Base-by-base conservation (phyloP, 2,888 invertebrate species). In the Drosophila ochracea region DNA sequence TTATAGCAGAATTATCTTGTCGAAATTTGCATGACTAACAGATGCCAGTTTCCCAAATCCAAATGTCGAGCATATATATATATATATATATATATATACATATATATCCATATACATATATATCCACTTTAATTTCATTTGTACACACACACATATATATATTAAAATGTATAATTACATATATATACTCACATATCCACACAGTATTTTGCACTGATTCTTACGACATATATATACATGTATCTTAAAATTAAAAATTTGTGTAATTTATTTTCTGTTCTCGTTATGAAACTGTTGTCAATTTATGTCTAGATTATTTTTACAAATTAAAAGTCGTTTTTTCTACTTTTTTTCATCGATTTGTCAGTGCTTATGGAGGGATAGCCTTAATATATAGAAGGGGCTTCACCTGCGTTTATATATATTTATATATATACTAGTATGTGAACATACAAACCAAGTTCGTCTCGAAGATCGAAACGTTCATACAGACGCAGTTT, bases 1-100 rank as follows among this genome's bases (percentile, higher is more conserved):
- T 16, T 37, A 37, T 31, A 49, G 57, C 47, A 16, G 21, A 16
- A 57, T 25, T 54, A 13, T 59, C 35, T 57, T 53, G 28, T 41
- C 59, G 43, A 60, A 50, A 52, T 72, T 60, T 41, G 55, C 53
- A 19, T 73, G 61, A 57, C 55, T 53, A 37, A 39, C 30, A 33
- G 30, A 54, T 65, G 60, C 73, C 66, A 52, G 64, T 52, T 76
- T 50, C 64, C 47, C 53, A 39, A 39, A 41, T 76, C 62, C 57
- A 79, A 43, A 31, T 49, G n/a, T 49, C 13, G 19, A 25, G 30
- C 31, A 59, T 47, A 43, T 21, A 47, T 21, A 43, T 13, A 43
- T 49, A 43, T 13, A 47, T 13, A 54, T 53, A 61, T 47, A 49
- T 28, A 64, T 7, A 62, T 47, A 47, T 21, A 47, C 13, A 21